Evolutionary conservation across 2,797 vertebrate genomes (phyloP).

Genomic region (Choloepus didactylus): DNA sequence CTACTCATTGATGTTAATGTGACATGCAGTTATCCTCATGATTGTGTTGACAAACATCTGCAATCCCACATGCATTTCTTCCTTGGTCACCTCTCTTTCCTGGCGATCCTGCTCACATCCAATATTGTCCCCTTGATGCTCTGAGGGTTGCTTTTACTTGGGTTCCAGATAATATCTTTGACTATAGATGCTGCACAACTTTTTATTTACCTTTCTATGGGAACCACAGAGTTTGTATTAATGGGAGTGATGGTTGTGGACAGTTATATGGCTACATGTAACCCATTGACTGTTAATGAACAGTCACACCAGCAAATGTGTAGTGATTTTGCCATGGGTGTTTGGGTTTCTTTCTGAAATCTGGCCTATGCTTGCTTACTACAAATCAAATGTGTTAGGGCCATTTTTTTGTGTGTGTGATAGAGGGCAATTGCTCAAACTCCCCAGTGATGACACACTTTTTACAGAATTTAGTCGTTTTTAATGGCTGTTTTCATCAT

Average conservation of each 20-base stretch:
- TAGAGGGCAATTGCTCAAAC: constrained; percentile 66
- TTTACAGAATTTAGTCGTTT: constrained; percentile 74
- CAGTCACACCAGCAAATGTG: not conserved
- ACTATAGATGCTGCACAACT: constrained; percentile 58
- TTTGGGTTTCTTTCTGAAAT: constrained; percentile 77
- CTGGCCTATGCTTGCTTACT: constrained; percentile 73
- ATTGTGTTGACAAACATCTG: constrained; percentile 55
- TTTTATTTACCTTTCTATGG: constrained; percentile 75
- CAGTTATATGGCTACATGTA: constrained; percentile 69
- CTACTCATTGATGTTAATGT: constrained; percentile 60
- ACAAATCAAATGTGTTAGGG: constrained; percentile 72
- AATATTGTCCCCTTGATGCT: constrained; percentile 59
- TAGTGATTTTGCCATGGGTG: constrained; percentile 59
- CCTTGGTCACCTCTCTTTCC: constrained; percentile 65
- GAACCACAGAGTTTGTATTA: constrained; percentile 68
- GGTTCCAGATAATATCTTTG: constrained; percentile 64
- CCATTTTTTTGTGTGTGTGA: constrained; percentile 77
- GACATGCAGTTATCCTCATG: constrained; percentile 58
- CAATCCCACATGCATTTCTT: constrained; percentile 78
- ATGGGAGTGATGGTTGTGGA: constrained; percentile 70
- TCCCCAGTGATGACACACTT: constrained; percentile 71
- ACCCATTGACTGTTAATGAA: constrained; percentile 65
- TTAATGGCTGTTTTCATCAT: constrained; percentile 76
- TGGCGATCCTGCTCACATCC: constrained; percentile 44
- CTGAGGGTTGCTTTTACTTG: constrained; percentile 39